These are phyloP conservation scores for Nettapus auritus DNA, from an alignment of 2,113 vertebrate genomes.

Conservation along the genomic window DNA sequence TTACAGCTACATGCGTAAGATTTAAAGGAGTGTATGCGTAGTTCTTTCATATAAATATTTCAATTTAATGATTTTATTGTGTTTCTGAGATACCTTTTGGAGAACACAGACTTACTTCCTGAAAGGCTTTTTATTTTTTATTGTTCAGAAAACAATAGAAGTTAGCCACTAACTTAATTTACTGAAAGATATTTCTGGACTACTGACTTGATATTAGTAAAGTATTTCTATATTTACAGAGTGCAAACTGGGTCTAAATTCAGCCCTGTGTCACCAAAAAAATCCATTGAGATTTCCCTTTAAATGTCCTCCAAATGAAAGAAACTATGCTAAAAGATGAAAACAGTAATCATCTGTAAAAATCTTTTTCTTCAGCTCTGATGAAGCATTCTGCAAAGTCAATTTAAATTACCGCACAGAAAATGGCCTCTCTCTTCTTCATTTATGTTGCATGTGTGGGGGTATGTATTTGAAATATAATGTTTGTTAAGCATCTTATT, in stretches of 20 bases:
- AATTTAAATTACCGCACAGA: constrained; percentile 92
- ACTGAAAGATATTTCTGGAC: not conserved
- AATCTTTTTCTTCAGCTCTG: constrained; percentile 82
- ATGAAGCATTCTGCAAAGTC: constrained; percentile 94
- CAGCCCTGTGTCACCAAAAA: not conserved
- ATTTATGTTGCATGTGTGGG: constrained; percentile 90
- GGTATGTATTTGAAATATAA: constrained; percentile 77
- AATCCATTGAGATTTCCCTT: not conserved
- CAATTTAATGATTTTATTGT: no score
- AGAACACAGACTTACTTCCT: not conserved
- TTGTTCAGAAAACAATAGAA: not conserved
- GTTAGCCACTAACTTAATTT: not conserved
- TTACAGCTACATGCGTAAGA: not conserved
- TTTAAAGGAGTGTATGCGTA: accelerated
- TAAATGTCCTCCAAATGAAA: constrained; percentile 16
- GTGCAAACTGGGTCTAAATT: not conserved
- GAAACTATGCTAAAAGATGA: not conserved
- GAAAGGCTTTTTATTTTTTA: not conserved
- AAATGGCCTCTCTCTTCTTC: constrained; percentile 90
- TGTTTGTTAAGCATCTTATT: not conserved
- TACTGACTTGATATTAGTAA: not conserved
- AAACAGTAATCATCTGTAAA: constrained; percentile 39
- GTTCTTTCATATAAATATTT: no score
- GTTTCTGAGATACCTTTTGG: not conserved
- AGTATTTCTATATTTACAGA: not conserved